A percentile compares a stretch with the other conserved stretches of the same genome.
These are phyloP conservation scores for Globia sparganii DNA, from an alignment of 2,888 invertebrate species.

Conservation along the genomic window DNA sequence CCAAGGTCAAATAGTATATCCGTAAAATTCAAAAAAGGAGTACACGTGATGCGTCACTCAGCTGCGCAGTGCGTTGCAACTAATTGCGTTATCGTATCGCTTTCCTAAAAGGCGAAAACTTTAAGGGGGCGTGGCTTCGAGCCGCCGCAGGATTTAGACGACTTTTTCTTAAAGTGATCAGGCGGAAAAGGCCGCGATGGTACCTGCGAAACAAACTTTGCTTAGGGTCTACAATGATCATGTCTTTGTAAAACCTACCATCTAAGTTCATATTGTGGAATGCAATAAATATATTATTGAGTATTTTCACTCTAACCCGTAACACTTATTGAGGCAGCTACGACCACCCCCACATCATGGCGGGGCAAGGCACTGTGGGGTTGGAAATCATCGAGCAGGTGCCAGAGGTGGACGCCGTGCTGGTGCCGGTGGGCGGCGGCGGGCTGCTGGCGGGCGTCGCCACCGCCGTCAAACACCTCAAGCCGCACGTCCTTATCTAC, in stretches of 20 bases:
- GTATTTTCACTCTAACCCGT: not conserved
- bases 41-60: too few species aligned
- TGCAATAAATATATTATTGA: not conserved
- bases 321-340: constrained; percentile 90
- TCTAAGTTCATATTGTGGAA: not conserved
- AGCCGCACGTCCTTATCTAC: constrained; percentile 95
- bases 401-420: constrained; percentile 95
- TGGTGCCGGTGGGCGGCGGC: constrained; percentile 98
- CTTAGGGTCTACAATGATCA: not conserved
- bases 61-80: too few species aligned
- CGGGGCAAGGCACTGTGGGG: constrained; percentile 98
- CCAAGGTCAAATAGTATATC: too few species aligned
- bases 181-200: too few species aligned
- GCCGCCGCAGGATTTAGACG: too few species aligned
- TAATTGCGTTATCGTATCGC: too few species aligned
- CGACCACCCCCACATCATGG: constrained; percentile 98
- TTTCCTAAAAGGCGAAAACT: too few species aligned
- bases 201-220: not conserved
- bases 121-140: too few species aligned
- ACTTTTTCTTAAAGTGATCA: too few species aligned
- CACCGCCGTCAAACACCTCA: constrained; percentile 96
- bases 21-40: too few species aligned
- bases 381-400: constrained; percentile 98
- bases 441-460: constrained; percentile 98
- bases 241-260: not conserved